Conservation (phyloP, 2,888 invertebrate species). For the Prosapia bicincta region DNA sequence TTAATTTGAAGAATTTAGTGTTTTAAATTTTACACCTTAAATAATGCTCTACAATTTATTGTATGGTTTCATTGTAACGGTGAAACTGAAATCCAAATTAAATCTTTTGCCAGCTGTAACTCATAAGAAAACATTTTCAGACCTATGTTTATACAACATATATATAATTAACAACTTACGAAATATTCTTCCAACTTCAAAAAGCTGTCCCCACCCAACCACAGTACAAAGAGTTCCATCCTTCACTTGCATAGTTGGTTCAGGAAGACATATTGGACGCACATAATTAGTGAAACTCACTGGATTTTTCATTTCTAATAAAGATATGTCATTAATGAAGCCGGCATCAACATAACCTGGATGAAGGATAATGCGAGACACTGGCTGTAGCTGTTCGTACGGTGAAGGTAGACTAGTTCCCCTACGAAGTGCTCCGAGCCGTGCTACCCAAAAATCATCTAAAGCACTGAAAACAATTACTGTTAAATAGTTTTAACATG, state of each 20-base stretch:
- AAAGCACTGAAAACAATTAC: no score
- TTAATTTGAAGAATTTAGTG: no score
- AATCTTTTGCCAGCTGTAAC: no score
- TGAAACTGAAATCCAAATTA: no score
- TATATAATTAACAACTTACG: conserved; percentile 67
- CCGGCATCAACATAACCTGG: conserved; percentile 71
- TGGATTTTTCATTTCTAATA: conserved; percentile 59
- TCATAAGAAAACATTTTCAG: no score
- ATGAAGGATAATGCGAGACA: conserved; percentile 64
- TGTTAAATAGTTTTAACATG: no score
- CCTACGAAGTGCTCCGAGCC: conserved; percentile 69
- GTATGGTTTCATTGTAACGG: no score
- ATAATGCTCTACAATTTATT: no score
- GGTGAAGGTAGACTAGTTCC: conserved; percentile 71
- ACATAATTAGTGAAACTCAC: conserved; percentile 58
- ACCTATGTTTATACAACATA: no score
- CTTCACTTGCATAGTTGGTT: conserved; percentile 54
- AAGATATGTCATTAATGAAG: conserved; percentile 74
- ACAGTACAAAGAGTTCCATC: conserved; percentile 71
- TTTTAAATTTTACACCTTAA: no score
- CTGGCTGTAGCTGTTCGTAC: conserved; percentile 65
- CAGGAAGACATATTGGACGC: conserved; percentile 63
- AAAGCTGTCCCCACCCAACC: conserved; percentile 78
- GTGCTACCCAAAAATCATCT: conserved; percentile 74
- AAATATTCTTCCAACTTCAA: conserved; percentile 73